Conservation (phyloP, 2,113 vertebrate species). For the Muntiacus reevesi region DNA sequence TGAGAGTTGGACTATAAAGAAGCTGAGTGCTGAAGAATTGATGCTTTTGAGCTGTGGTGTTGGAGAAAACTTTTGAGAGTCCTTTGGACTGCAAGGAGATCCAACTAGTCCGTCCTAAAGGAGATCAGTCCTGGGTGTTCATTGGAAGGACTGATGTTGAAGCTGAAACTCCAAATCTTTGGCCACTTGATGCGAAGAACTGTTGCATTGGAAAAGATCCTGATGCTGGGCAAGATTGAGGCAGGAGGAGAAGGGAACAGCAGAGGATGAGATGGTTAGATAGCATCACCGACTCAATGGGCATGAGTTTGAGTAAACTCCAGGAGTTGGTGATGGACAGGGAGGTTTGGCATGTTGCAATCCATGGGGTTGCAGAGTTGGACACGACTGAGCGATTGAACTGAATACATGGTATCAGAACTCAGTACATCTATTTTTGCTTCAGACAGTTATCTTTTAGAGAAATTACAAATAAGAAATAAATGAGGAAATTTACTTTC, state of each 20-base stretch:
- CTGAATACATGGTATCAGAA: background rate
- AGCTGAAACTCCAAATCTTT: background rate
- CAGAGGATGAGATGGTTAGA: background rate
- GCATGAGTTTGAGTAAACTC: background rate
- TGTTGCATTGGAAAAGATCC: background rate
- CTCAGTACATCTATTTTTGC: background rate
- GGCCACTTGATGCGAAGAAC: background rate
- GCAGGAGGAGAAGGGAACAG: background rate
- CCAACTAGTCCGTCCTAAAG: background rate
- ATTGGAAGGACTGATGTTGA: background rate
- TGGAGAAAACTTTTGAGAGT: background rate
- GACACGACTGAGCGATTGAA: background rate
- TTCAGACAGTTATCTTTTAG: background rate
- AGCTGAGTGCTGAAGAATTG: background rate
- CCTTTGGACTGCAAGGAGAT: background rate
- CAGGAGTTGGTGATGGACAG: background rate
- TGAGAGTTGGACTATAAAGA: background rate
- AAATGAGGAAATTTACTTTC: background rate
- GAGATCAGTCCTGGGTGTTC: background rate
- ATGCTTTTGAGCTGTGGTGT: background rate
- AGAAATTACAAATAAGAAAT: background rate
- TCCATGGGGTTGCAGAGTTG: fast-evolving
- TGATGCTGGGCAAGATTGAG: background rate
- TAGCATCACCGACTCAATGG: background rate
- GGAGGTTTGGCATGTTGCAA: background rate